Base-by-base conservation (phyloP, 2,888 invertebrate genomes). In the Sarcophaga rosellei region DNA sequence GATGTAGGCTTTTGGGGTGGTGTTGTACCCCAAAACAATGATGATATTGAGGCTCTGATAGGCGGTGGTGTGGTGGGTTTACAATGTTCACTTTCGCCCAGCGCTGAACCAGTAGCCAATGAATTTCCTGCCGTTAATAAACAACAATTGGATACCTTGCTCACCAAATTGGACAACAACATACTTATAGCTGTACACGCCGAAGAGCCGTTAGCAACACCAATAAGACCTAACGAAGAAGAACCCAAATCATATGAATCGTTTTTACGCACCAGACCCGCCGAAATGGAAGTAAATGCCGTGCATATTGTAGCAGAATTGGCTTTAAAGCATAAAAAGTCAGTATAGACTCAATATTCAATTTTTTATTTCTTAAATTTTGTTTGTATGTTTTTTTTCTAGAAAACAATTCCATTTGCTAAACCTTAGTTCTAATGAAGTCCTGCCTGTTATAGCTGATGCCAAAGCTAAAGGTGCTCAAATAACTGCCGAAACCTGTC, bases 1-100 rank as follows among this genome's bases (percentile, higher is more conserved):
- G 96, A 96, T 90, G 95, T 96, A 66, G 96, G 95, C 4, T 96
- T 96, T 92, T 96, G 96, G 96, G 96, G 96, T n/a, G 96, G 96
- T n/a, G 94, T 96, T 1, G 95, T 94, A 2, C 59, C 61, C 0
- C 88, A 86, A 86, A 81, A 86, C 59, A 25, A 23, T 11, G 57
- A 47, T 20, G 95, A 95, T 1, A 91, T 96, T 44, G 91, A 92
- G 57, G 93, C 94, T 11, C 92, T 96, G 85, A 94, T 96, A 1
- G 92, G 94, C 11, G 95, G 94, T 75, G 96, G 96, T 2, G 96
- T 96, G 0, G 95, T 96, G 47, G 96, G 96, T 2, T 95, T 96
- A 89, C 96, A 96, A 92, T 96, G 96, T 90, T 96, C 96, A 85
- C 93, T 96, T 3, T 95, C 95, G 88, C 95, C 95, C 0, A 95